A percentile compares a stretch with the other conserved stretches of the same genome.
These are phyloP conservation scores for Drosophila hydei DNA, from an alignment of 1,140 invertebrate genomes.

Conservation along the genomic window DNA sequence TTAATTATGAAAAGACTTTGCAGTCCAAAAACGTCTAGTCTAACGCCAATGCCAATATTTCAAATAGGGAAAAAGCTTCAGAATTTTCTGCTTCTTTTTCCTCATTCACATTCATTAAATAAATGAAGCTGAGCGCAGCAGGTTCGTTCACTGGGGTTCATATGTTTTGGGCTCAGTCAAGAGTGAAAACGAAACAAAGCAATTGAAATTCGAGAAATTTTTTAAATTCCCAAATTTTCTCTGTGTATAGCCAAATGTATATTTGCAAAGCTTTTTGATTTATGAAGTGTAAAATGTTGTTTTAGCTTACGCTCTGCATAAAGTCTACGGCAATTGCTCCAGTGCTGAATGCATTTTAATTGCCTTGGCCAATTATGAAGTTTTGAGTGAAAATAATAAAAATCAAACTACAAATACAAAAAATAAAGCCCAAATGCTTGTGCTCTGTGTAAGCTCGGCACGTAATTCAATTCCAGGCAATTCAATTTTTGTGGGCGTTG, in stretches of 20 bases:
- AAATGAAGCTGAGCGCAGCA: slow-evolving; percentile 28
- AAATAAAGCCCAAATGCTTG: slow-evolving; percentile 31
- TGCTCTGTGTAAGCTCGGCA: slow-evolving; percentile 42
- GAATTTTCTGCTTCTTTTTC: no score
- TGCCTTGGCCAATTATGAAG: slow-evolving; percentile 69
- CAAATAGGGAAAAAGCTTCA: no score
- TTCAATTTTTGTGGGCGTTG: slow-evolving; percentile 41
- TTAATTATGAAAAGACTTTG: no score
- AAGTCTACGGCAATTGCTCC: not conserved
- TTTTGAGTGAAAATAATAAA: slow-evolving; percentile 37
- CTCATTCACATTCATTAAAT: slow-evolving; percentile 17
- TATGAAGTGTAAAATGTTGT: slow-evolving; percentile 55
- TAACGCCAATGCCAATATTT: no score
- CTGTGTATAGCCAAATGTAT: slow-evolving; percentile 8
- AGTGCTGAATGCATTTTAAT: slow-evolving; percentile 57
- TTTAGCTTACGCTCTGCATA: slow-evolving; percentile 17
- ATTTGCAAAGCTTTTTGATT: slow-evolving; percentile 43
- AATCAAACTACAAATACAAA: slow-evolving; percentile 34
- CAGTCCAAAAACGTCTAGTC: no score
- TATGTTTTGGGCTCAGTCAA: slow-evolving; percentile 9
- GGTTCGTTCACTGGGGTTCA: not conserved
- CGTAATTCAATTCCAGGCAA: slow-evolving; percentile 74
- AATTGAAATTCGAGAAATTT: slow-evolving; percentile 25
- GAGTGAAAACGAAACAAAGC: slow-evolving; percentile 58
- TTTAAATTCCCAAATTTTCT: slow-evolving; percentile 3